These are phyloP conservation scores for Eustalomyia histrio DNA, from an alignment of 2,888 invertebrate genomes.

Conservation along the genomic window DNA sequence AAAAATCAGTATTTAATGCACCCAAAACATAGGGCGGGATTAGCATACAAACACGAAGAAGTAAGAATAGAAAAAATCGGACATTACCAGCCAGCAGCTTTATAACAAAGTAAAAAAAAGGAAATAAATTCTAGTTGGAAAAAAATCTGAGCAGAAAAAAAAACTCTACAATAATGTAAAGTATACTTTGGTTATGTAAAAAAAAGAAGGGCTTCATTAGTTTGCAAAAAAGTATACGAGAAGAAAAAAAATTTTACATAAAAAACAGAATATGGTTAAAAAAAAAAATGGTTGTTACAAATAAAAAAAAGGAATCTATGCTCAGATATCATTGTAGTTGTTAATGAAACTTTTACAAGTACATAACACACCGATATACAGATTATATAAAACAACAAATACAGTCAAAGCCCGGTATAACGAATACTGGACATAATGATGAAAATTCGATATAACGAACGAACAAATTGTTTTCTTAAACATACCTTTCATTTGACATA, in stretches of 20 bases:
- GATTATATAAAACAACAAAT: slow-evolving; percentile 3
- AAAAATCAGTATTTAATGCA: slow-evolving; percentile 64
- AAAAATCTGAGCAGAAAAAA: slow-evolving; percentile 12
- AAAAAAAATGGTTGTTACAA: slow-evolving; percentile 35
- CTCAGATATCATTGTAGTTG: slow-evolving; percentile 59
- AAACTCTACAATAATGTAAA: slow-evolving; percentile 55
- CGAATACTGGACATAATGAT: too few relatives aligned
- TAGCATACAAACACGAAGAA: slow-evolving; percentile 59
- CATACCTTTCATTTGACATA: too few relatives aligned
- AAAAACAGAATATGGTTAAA: slow-evolving; percentile 20
- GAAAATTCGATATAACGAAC: too few relatives aligned
- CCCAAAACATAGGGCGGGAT: slow-evolving; percentile 64
- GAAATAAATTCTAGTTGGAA: slow-evolving; percentile 14
- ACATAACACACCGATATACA: slow-evolving; percentile 29
- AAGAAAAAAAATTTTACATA: too few relatives aligned
- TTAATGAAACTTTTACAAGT: slow-evolving; percentile 57
- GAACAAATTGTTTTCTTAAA: too few relatives aligned
- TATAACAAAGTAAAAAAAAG: slow-evolving; percentile 47
- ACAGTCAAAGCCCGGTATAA: too few relatives aligned
- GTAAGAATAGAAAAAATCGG: slow-evolving; percentile 39
- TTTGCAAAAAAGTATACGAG: slow-evolving; percentile 33
- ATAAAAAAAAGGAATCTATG: slow-evolving; percentile 48
- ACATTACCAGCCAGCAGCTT: slow-evolving; percentile 46
- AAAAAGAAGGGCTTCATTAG: slow-evolving; percentile 63
- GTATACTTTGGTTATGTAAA: slow-evolving; percentile 47